Evolutionary conservation across 2,888 invertebrate species (phyloP).

Genomic region (Euclidia mi): DNA sequence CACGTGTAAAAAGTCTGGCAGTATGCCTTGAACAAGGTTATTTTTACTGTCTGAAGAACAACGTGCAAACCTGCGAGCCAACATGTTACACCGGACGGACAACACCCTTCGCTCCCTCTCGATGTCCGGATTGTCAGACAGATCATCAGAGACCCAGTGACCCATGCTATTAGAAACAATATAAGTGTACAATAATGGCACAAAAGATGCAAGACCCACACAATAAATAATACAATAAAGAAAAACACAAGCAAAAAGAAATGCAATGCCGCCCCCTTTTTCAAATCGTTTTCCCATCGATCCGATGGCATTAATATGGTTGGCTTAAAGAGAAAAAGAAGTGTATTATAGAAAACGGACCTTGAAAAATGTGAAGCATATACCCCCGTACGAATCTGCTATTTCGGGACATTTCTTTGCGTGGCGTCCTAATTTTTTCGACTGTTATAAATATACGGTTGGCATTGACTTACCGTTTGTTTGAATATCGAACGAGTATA

Average conservation of each 20-base stretch:
- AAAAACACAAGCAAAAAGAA: not conserved
- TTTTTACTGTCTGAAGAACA: too few relatives aligned
- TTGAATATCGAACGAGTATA: not conserved
- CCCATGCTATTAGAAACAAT: too few relatives aligned
- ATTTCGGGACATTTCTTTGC: slow-evolving; percentile 18
- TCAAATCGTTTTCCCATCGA: slow-evolving; percentile 3
- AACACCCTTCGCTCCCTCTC: too few relatives aligned
- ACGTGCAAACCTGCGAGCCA: too few relatives aligned
- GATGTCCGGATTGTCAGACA: too few relatives aligned
- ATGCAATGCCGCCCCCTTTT: not conserved
- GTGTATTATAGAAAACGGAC: slow-evolving; percentile 65
- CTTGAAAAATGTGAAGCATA: slow-evolving; percentile 60
- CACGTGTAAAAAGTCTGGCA: too few relatives aligned
- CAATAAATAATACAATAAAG: not conserved
- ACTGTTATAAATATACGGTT: slow-evolving; percentile 3
- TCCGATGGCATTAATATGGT: slow-evolving; percentile 60
- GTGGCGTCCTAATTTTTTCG: slow-evolving; percentile 22
- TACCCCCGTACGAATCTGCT: slow-evolving; percentile 30
- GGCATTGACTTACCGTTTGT: not conserved
- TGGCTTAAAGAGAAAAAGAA: slow-evolving; percentile 62
- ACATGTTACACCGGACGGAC: too few relatives aligned
- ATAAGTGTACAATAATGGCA: not conserved
- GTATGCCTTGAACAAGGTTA: too few relatives aligned
- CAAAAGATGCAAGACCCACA: not conserved
- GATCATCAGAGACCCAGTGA: too few relatives aligned